Evolutionary conservation across 2,113 vertebrate species (phyloP).

Genomic region (Larimichthys crocea): DNA sequence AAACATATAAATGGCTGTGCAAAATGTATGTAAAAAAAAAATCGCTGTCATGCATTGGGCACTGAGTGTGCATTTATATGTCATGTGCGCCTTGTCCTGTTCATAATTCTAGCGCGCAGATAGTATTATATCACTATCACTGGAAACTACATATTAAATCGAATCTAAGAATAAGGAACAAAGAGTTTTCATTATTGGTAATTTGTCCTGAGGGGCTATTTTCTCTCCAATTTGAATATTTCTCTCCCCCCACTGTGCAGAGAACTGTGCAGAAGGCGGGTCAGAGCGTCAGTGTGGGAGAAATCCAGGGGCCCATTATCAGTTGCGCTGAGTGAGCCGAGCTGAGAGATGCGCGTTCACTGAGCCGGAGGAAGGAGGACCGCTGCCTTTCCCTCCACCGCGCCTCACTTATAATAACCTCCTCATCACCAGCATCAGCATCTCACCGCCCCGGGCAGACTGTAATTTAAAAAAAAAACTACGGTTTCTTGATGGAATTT

Average conservation of each 20-base stretch:
- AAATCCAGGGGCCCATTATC: slow-evolving; percentile 74
- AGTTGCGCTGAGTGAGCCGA: slow-evolving; percentile 76
- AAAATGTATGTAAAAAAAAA: not conserved
- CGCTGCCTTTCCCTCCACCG: slow-evolving; percentile 58
- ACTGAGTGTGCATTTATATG: not conserved
- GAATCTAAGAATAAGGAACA: slow-evolving; percentile 17
- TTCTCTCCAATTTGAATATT: slow-evolving; percentile 39
- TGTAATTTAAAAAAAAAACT: slow-evolving; percentile 5
- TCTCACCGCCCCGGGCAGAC: slow-evolving; percentile 25
- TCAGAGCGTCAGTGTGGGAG: slow-evolving; percentile 68
- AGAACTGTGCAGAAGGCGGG: slow-evolving; percentile 74
- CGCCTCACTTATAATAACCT: slow-evolving; percentile 67
- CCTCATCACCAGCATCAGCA: slow-evolving; percentile 62
- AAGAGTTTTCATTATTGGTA: slow-evolving; percentile 31
- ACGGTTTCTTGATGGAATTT: slow-evolving; percentile 46
- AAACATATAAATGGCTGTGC: not conserved
- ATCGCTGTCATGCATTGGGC: not conserved
- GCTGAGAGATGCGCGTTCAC: slow-evolving; percentile 75
- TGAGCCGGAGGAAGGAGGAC: slow-evolving; percentile 59
- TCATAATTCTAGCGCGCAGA: not conserved
- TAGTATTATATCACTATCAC: not conserved
- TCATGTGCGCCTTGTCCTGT: not conserved
- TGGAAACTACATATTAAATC: slow-evolving; percentile 14
- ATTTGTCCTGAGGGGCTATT: slow-evolving; percentile 49
- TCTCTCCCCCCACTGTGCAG: slow-evolving; percentile 3